A percentile compares a stretch with the other conserved stretches of the same genome.
Evolutionary conservation across 2,113 vertebrate genomes (phyloP).

Genomic region (Deroptyus accipitrinus): DNA sequence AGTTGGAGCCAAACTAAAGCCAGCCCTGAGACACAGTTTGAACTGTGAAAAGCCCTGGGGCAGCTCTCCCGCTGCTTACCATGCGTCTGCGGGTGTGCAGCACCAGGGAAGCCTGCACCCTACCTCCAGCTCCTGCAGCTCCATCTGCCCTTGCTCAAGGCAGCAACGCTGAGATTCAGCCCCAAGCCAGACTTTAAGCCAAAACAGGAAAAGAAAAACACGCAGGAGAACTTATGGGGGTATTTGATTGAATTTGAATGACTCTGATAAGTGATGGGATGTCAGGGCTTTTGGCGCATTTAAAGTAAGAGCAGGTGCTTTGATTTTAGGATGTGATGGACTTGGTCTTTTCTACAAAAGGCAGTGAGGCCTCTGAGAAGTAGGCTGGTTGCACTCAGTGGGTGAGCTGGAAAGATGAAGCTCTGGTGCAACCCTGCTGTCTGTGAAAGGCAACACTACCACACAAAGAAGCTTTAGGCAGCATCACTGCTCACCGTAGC

Average conservation of each 20-base stretch:
- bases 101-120: not conserved
- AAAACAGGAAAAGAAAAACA: not conserved
- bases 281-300: not conserved
- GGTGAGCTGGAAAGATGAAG: not conserved
- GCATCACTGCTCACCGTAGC: not conserved
- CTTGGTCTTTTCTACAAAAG: not conserved
- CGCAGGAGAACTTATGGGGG: not conserved
- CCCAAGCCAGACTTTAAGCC: not conserved
- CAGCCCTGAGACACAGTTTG: not conserved
- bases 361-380: not conserved
- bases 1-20: not conserved
- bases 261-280: not conserved
- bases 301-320: not conserved
- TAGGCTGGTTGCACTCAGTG: accelerated
- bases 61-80: not conserved
- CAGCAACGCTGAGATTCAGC: not conserved
- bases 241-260: not conserved
- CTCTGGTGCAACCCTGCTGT: not conserved
- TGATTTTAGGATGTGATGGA: not conserved
- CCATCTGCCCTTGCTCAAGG: not conserved
- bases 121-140: not conserved
- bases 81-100: not conserved
- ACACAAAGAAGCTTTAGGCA: not conserved
- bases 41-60: not conserved
- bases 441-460: not conserved